A percentile compares a stretch with the other conserved stretches of the same genome.
Conservation (phyloP, 2,888 invertebrate species). For the Ornithoptera alexandrae region DNA sequence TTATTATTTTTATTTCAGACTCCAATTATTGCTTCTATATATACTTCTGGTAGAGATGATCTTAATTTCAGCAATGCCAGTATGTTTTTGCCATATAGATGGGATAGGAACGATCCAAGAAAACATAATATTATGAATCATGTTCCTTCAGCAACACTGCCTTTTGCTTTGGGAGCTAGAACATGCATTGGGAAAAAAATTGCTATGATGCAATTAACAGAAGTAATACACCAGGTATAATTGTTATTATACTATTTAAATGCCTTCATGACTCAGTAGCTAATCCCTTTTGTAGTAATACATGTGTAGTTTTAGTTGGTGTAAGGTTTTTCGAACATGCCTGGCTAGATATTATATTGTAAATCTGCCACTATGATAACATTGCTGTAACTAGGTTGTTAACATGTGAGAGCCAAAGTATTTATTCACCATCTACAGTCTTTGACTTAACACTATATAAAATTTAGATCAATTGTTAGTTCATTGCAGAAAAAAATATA, state of each 20-base stretch:
- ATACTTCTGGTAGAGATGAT: constrained; percentile 88
- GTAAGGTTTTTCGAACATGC: too few relatives aligned
- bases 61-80: constrained; percentile 84
- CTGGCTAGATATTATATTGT: too few relatives aligned
- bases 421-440: too few relatives aligned
- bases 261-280: too few relatives aligned
- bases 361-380: too few relatives aligned
- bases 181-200: constrained; percentile 91
- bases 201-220: constrained; percentile 87
- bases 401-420: too few relatives aligned
- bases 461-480: too few relatives aligned
- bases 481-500: too few relatives aligned
- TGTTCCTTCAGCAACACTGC: constrained; percentile 84
- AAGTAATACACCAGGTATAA: constrained; percentile 83
- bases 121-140: constrained; percentile 69
- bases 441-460: too few relatives aligned
- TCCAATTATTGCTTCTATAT: constrained; percentile 89
- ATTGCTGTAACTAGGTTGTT: too few relatives aligned
- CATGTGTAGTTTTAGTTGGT: too few relatives aligned
- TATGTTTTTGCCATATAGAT: constrained; percentile 87
- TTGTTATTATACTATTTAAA: constrained; percentile 10
- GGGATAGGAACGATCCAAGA: constrained; percentile 81
- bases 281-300: too few relatives aligned
- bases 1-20: constrained; percentile 77
- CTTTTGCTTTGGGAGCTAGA: constrained; percentile 90